Evolutionary conservation across 2,888 invertebrate species (phyloP).

Genomic region (Syrphus vitripennis): DNA sequence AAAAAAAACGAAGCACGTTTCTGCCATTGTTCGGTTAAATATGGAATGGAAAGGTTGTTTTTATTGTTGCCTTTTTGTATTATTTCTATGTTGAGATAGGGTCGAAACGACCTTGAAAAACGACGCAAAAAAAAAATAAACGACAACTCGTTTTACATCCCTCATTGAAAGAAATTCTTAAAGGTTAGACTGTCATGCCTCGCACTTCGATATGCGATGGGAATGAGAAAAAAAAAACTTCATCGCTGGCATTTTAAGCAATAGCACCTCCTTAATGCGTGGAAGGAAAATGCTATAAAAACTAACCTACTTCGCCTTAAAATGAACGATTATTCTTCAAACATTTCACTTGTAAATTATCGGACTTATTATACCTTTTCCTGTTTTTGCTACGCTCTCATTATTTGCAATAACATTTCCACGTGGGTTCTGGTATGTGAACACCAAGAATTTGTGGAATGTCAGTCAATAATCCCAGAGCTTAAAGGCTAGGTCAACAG

Average conservation of each 20-base stretch:
- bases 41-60: not conserved
- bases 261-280: not conserved
- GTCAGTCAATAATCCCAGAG: not conserved
- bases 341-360: conserved; percentile 1
- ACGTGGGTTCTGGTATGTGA: not conserved
- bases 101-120: conserved; percentile 25
- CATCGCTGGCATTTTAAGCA: not conserved
- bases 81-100: not conserved
- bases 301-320: not conserved
- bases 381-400: not conserved
- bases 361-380: not conserved
- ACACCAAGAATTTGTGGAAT: conserved; percentile 20
- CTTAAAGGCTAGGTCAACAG: not conserved
- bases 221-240: not conserved
- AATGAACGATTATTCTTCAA: not conserved
- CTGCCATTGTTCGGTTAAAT: not conserved
- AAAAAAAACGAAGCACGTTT: conserved; percentile 36
- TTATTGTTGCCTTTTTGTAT: not conserved
- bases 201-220: not conserved
- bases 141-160: not conserved
- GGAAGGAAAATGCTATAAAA: not conserved
- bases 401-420: not conserved
- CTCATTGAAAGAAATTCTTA: not conserved
- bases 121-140: not conserved
- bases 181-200: not conserved